Base-by-base conservation (phyloP, 2,888 invertebrate genomes). In the Drosophila suboccidentalis region DNA sequence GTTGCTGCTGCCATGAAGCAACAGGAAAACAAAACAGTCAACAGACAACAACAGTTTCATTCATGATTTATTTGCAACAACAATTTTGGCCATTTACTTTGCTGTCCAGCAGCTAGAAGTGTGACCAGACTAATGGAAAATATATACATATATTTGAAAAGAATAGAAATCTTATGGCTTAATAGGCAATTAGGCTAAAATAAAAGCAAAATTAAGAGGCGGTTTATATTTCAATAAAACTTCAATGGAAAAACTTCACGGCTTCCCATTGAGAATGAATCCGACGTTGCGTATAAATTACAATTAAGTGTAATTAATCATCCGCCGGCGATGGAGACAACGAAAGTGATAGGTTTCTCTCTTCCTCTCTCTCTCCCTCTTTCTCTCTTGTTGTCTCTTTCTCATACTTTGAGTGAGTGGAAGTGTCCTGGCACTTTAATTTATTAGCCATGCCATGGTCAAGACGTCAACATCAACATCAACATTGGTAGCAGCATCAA, bases 231-330 rank as follows among this genome's bases (percentile, higher is more conserved):
- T 81, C 78, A 75, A 82, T 80, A 67, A 75, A 70, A 70, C 58
- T 67, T 70, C 43, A 75, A 71, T 71, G 53, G 44, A 74, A 77
- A 55, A 4, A 22, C 22, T 26, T 34, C 50, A 22, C 19, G 57
- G 39, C 39, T 47, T 50, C 51, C 46, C 39, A 64, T 53, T 65
- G 64, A 65, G 58, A 49, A 54, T 41, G 53, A 49, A 49, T 60
- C 55, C 55, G 78, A 47, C 61, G 22, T 66, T 46, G 69, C 78
- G 70, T 72, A 80, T 83, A 87, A 87, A 87, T 87, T 84, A 81
- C 84, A 87, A 87, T 87, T 87, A 87, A 81, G 74, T 75, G 86
- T 84, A 87, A 87, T 87, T 87, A 87, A 87, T 87, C 87, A 87
- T 87, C 61, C 64, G 64, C 69, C 62, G 46, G 26, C 57, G n/a